Evolutionary conservation across 2,113 vertebrate genomes (phyloP).

Genomic region (Callaeas wilsoni): DNA sequence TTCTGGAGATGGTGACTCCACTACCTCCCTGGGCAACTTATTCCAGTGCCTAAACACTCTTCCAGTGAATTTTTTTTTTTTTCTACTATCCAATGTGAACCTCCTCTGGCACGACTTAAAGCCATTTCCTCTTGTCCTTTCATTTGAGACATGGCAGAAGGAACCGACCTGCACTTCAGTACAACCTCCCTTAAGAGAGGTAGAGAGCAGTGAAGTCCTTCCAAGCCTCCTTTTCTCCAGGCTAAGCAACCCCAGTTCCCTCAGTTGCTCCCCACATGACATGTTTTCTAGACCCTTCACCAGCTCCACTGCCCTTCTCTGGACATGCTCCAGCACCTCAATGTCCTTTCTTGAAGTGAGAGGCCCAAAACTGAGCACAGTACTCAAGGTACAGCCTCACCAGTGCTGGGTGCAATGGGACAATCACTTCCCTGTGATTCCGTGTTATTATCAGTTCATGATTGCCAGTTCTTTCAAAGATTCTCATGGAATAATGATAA

Average conservation of each 20-base stretch:
- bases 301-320: not conserved
- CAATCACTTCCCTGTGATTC: not conserved
- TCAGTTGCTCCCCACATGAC: accelerated
- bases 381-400: not conserved
- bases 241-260: not conserved
- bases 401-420: not conserved
- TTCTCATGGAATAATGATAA: not conserved
- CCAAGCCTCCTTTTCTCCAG: not conserved
- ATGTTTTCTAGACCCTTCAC: not conserved
- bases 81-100: not conserved
- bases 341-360: not conserved
- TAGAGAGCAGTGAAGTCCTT: not conserved
- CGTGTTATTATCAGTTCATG: not conserved
- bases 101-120: not conserved
- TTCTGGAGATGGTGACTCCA: not conserved
- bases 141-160: not conserved
- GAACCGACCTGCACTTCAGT: not conserved
- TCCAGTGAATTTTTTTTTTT: not conserved
- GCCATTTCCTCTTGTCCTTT: not conserved
- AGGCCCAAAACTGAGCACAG: not conserved
- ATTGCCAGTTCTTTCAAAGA: not conserved
- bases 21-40: not conserved
- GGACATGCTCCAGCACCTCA: not conserved
- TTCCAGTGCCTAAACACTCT: not conserved
- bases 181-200: not conserved